Conservation (phyloP, 2,888 invertebrate genomes). For the Emmelina monodactyla region DNA sequence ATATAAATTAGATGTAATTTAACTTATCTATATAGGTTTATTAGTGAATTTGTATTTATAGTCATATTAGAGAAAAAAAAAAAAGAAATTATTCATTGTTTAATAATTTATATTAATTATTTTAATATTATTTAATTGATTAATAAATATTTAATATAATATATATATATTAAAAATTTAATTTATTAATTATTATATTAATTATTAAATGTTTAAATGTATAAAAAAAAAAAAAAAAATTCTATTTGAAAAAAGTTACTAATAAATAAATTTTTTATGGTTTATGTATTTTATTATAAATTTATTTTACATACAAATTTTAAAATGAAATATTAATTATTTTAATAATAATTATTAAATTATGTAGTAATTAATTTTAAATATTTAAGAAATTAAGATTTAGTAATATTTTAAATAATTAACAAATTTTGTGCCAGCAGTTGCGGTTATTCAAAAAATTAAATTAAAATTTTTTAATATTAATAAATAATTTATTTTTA, state of each 20-base stretch:
- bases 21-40: no score
- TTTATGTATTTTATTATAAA: slow-evolving; percentile 50
- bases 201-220: slow-evolving; percentile 20
- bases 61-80: slow-evolving; percentile 13
- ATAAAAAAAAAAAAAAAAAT: slow-evolving; percentile 41
- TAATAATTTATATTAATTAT: slow-evolving; percentile 17
- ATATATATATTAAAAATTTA: slow-evolving; percentile 12
- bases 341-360: no score
- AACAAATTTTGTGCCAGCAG: slow-evolving; percentile 75
- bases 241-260: slow-evolving; percentile 25
- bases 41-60: slow-evolving; percentile 14
- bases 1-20: no score
- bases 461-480: slow-evolving; percentile 60
- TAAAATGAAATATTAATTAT: slow-evolving; percentile 36
- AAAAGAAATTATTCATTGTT: slow-evolving; percentile 15
- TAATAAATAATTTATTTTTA: slow-evolving; percentile 34
- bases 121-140: no score
- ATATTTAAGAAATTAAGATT: slow-evolving; percentile 69
- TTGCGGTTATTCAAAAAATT: slow-evolving; percentile 72
- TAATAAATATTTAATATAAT: no score
- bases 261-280: slow-evolving; percentile 55
- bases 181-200: slow-evolving; percentile 13
- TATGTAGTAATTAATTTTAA: slow-evolving; percentile 62
- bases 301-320: slow-evolving; percentile 67
- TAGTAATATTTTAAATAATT: slow-evolving; percentile 64